Evolutionary conservation across 2,797 vertebrate species (phyloP).

Genomic region (Mus caroli): DNA sequence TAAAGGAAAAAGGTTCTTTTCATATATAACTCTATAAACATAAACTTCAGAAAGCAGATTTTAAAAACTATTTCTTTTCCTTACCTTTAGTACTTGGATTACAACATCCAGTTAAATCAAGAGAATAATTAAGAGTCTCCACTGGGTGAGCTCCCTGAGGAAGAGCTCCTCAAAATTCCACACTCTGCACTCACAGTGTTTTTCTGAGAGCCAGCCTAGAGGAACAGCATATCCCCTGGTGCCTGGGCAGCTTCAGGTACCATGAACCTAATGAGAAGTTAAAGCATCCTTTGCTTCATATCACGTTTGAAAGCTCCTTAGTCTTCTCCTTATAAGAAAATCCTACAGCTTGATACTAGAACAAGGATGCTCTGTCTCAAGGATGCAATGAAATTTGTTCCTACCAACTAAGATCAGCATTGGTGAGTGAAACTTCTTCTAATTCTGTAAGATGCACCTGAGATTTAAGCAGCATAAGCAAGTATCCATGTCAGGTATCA

Average conservation of each 20-base stretch:
- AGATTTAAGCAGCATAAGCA: neutral
- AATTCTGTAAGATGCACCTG: conserved; percentile 9
- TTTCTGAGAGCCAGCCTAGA: neutral
- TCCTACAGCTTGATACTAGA: neutral
- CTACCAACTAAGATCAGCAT: neutral
- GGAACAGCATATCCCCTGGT: conserved; percentile 32
- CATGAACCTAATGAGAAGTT: conserved; percentile 7
- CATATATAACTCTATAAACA: neutral
- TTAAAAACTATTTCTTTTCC: neutral
- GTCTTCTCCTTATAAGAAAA: conserved; percentile 1
- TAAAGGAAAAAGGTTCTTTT: neutral
- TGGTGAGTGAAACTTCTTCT: conserved; percentile 63
- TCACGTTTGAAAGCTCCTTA: neutral
- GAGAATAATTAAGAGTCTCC: conserved; percentile 56
- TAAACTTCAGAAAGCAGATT: neutral
- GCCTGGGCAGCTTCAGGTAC: neutral
- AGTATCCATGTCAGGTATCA: neutral
- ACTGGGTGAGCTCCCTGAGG: conserved; percentile 59
- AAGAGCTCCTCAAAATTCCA: neutral
- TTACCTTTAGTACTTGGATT: neutral
- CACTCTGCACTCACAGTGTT: conserved; percentile 30
- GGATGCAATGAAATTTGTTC: conserved; percentile 40
- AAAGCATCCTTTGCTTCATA: conserved; percentile 1
- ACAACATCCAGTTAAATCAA: neutral
- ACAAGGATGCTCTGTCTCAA: neutral